A percentile compares a stretch with the other conserved stretches of the same genome.
These are phyloP conservation scores for Ammodytes dubius DNA, from an alignment of 2,113 vertebrate species.

Conservation along the genomic window DNA sequence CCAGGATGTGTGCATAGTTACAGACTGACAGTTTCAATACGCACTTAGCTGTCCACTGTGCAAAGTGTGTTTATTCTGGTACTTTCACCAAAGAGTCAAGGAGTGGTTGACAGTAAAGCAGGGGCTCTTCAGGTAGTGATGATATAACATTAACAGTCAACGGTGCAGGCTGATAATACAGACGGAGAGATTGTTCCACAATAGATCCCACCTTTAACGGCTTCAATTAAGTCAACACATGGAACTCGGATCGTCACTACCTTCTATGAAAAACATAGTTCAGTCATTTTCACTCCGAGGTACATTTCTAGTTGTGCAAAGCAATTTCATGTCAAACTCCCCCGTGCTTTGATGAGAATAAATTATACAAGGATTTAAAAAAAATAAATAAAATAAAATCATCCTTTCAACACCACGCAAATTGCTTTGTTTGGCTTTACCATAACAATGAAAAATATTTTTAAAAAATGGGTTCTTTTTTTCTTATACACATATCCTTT, in stretches of 20 bases:
- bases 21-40: neutral
- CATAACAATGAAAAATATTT: neutral
- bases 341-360: neutral
- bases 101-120: neutral
- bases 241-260: neutral
- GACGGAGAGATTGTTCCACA: neutral
- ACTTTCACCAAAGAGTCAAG: neutral
- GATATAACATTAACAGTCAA: neutral
- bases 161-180: neutral
- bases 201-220: neutral
- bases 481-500: too few species aligned
- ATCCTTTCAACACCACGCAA: neutral
- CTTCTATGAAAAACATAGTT: neutral
- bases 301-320: neutral
- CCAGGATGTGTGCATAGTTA: slow-evolving; percentile 21
- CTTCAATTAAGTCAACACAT: neutral
- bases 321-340: neutral
- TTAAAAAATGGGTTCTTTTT: too few species aligned
- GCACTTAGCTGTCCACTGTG: slow-evolving; percentile 16
- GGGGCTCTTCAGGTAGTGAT: neutral
- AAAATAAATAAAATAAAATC: too few species aligned
- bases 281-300: neutral
- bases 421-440: neutral
- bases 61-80: slow-evolving; percentile 8
- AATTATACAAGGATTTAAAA: neutral